Base-by-base conservation (phyloP, 2,797 vertebrate species). In the Neosilurus hyrtlii region DNA sequence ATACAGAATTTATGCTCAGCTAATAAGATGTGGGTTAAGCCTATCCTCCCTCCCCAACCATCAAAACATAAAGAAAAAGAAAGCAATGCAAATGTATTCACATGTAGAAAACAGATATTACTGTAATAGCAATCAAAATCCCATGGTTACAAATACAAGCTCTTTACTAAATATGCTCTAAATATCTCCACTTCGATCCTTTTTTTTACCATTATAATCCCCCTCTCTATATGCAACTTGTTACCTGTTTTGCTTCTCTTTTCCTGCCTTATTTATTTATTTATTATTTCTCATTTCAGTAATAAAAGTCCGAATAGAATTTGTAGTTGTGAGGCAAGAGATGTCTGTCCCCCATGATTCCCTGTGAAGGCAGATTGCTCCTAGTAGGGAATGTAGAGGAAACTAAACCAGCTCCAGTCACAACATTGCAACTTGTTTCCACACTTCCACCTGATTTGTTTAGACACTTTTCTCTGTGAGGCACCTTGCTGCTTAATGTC, bases 1-100 rank as follows among this genome's bases (percentile, higher is more conserved):
- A 92, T 80, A 54, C 90, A 92, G 95, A 95, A 95, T 96, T 96
- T 96, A 96, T 95, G 92, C 94, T 93, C 92, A 86, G 84, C 90
- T 92, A 93, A 93, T 87, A 86, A 92, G 89, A 79, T 89, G 83
- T 80, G 87, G 86, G 81, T 85, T 35, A 79, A 83, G 63, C 51
- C 75, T 30, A 30, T 56, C 4, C 62, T 16, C 37, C 56, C 65
- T 66, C n/a, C 80, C 26, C 12, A 63, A 77, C 80, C 59, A 83
- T 81, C 61, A 74, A 66, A 63, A 80, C n/a, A 35, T 26, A 85
- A 15, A 82, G 37, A 57, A 66, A 66, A 61, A 76, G 71, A 78
- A 54, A 22, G 49, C 59, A 68, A 83, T 12, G 24, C 20, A 83
- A 79, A 82, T 70, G 79, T 35, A 18, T 37, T 52, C 24, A 14